Evolutionary conservation across 2,888 invertebrate species (phyloP).

Genomic region (Spodoptera exigua): DNA sequence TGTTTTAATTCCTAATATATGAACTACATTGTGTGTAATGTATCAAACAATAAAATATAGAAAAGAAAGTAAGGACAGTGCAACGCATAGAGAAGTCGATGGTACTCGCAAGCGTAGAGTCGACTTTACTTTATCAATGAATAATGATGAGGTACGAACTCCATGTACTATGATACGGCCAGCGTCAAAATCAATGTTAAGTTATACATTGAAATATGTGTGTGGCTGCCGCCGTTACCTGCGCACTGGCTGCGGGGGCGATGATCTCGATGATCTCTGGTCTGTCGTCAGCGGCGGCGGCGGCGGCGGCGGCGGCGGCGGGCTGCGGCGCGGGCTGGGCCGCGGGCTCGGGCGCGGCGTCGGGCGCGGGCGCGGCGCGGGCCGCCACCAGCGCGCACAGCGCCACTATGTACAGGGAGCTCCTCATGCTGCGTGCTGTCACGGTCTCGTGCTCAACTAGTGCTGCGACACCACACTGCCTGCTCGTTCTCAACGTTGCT

Average conservation of each 20-base stretch:
- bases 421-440: constrained; percentile 66
- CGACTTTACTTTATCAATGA: too few relatives aligned
- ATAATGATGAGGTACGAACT: too few relatives aligned
- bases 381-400: constrained; percentile 62
- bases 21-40: too few relatives aligned
- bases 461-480: constrained; percentile 20
- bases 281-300: constrained; percentile 72
- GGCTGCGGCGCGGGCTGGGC: constrained; percentile 68
- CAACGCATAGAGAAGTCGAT: too few relatives aligned
- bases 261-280: constrained; percentile 88
- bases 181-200: too few relatives aligned
- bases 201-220: too few relatives aligned
- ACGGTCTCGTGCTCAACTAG: constrained; percentile 5
- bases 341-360: constrained; percentile 61
- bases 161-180: too few relatives aligned
- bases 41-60: too few relatives aligned
- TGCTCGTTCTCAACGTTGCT: constrained; percentile 61
- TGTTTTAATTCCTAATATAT: too few relatives aligned
- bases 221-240: constrained; percentile 66
- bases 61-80: too few relatives aligned
- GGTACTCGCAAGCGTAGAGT: too few relatives aligned
- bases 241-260: constrained; percentile 85
- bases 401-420: constrained; percentile 66
- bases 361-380: constrained; percentile 66
- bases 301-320: constrained; percentile 64